Percentiles rank a stretch among this genome's conserved stretches.
These are phyloP conservation scores for Copsychus sechellarum DNA, from an alignment of 2,113 vertebrate species.

Conservation along the genomic window DNA sequence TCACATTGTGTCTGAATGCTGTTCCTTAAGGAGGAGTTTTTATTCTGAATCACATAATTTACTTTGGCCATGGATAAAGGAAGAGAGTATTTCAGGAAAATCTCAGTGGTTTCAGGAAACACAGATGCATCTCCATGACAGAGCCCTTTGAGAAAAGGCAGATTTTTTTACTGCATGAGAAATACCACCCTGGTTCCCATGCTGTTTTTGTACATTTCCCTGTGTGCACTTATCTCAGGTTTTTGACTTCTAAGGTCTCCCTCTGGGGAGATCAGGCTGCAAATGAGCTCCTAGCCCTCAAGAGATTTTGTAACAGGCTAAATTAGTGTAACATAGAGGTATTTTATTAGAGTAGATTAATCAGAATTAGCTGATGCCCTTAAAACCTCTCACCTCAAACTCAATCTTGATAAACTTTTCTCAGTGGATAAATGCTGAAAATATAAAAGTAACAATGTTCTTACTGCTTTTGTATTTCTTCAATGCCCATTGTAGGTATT, in stretches of 20 bases:
- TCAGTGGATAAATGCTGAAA: background rate
- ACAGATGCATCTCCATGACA: background rate
- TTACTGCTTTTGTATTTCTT: background rate
- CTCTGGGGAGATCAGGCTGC: background rate
- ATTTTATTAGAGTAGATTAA: background rate
- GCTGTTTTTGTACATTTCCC: background rate
- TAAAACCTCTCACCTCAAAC: background rate
- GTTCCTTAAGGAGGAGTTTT: background rate
- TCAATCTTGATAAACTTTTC: background rate
- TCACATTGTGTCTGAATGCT: background rate
- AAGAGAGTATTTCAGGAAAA: background rate
- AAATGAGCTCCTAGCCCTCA: background rate
- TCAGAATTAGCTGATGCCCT: background rate
- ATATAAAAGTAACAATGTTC: background rate
- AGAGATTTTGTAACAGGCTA: background rate
- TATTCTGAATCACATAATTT: background rate
- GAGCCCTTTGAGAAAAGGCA: background rate
- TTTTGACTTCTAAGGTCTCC: background rate
- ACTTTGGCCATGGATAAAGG: background rate
- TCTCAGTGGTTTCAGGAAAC: background rate
- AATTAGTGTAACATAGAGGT: background rate
- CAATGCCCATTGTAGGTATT: slow-evolving; percentile 66
- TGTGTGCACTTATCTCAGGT: background rate
- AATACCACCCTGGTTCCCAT: background rate
- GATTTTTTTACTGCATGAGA: background rate